These are phyloP conservation scores for Eurystomus glaucurus DNA, from an alignment of 2,797 vertebrate genomes.

Conservation along the genomic window DNA sequence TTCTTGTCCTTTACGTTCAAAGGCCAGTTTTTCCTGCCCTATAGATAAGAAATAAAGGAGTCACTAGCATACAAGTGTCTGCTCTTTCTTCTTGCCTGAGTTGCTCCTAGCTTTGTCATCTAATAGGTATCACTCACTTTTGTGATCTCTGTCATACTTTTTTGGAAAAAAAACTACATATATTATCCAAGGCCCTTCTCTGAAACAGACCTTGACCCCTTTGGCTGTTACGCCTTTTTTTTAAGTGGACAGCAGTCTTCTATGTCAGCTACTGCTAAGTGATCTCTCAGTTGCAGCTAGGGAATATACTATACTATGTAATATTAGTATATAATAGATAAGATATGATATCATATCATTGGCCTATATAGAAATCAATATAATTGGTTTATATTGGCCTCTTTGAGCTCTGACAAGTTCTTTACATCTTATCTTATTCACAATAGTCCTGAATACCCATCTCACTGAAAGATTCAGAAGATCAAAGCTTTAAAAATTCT, in stretches of 20 bases:
- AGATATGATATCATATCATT: background rate
- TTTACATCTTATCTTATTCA: slow-evolving; percentile 2
- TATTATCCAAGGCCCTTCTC: background rate
- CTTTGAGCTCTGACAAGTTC: background rate
- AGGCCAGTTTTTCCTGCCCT: background rate
- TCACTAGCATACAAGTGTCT: background rate
- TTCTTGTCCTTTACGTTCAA: background rate
- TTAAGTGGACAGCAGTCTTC: background rate
- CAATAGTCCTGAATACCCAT: background rate
- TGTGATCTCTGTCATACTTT: background rate
- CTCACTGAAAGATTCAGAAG: background rate
- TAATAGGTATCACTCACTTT: background rate
- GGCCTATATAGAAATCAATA: background rate
- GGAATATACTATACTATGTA: background rate
- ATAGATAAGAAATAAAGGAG: background rate
- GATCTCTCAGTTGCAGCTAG: slow-evolving; percentile 50
- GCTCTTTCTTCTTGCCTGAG: background rate
- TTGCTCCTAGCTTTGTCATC: background rate
- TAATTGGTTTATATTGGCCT: slow-evolving; percentile 34
- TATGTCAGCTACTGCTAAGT: slow-evolving; percentile 28
- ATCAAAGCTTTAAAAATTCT: background rate
- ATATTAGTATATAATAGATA: too few relatives aligned
- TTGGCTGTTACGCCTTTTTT: background rate
- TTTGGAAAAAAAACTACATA: background rate
- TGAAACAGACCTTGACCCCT: background rate